Evolutionary conservation across 2,113 vertebrate species (phyloP).

Genomic region (Sturnus vulgaris): DNA sequence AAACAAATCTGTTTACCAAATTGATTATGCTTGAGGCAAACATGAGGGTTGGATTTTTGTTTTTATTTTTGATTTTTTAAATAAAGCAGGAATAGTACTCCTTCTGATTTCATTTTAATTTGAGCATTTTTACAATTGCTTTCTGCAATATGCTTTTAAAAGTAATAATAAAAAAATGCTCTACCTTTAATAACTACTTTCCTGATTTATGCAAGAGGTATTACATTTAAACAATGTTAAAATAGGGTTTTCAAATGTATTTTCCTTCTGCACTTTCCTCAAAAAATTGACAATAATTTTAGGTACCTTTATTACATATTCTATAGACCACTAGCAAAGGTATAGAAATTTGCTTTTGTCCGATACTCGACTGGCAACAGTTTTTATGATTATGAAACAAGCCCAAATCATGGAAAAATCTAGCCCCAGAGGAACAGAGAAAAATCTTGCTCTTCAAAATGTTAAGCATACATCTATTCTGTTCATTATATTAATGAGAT

Average conservation of each 20-base stretch:
- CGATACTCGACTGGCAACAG: not conserved
- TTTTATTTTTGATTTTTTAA: not conserved
- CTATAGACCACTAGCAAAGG: not conserved
- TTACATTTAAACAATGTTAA: not conserved
- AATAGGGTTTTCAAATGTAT: not conserved
- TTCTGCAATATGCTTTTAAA: not conserved
- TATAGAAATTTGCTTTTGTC: not conserved
- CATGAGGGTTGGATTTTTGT: not conserved
- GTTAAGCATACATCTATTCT: not conserved
- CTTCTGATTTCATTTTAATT: conserved; percentile 11
- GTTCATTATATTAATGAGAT: not conserved
- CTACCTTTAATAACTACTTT: not conserved
- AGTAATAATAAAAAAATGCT: not conserved
- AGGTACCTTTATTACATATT: not conserved
- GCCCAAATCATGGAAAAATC: not conserved
- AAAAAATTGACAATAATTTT: not conserved
- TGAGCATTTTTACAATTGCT: conserved; percentile 9
- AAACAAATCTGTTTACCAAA: conserved; percentile 54
- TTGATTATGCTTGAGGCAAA: conserved; percentile 23
- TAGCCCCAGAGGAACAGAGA: not conserved
- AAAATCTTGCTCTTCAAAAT: not conserved
- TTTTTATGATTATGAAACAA: not conserved
- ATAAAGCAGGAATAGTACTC: not conserved
- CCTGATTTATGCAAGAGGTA: not conserved
- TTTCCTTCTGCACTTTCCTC: not conserved